These are phyloP conservation scores for Streptopelia turtur DNA, from an alignment of 2,797 vertebrate species.

Conservation along the genomic window DNA sequence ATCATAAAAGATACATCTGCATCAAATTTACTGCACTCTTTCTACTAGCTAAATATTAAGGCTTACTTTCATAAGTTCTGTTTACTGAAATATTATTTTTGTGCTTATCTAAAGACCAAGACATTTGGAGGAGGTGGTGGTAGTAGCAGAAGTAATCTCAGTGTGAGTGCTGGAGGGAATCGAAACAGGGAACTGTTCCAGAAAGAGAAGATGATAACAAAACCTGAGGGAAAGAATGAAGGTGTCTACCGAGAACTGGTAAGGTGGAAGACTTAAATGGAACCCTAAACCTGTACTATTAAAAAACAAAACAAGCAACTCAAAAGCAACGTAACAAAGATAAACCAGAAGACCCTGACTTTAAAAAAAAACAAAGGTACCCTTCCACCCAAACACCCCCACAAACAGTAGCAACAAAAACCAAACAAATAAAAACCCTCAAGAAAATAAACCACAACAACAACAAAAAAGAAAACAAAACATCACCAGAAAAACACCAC, in stretches of 20 bases:
- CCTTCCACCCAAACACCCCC: no score
- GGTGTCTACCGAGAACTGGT: slow-evolving; percentile 95
- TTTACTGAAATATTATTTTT: slow-evolving; percentile 52
- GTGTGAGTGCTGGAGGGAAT: slow-evolving; percentile 78
- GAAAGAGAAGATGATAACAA: slow-evolving; percentile 84
- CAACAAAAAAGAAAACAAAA: no score
- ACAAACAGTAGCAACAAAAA: no score
- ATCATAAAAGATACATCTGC: neutral
- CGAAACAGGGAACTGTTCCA: slow-evolving; percentile 88
- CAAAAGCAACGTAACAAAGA: neutral
- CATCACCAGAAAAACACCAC: neutral
- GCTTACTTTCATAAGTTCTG: slow-evolving; percentile 26
- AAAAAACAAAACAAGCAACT: neutral
- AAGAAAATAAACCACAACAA: no score
- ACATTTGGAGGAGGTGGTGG: slow-evolving; percentile 95
- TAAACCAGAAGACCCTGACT: neutral
- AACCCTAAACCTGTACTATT: neutral
- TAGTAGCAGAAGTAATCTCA: slow-evolving; percentile 90
- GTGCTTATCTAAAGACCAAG: slow-evolving; percentile 81
- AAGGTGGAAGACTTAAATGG: slow-evolving; percentile 66
- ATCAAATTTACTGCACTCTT: neutral
- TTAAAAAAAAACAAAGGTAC: no score
- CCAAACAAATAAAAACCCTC: no score
- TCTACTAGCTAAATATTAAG: slow-evolving; percentile 32
- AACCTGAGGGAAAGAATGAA: slow-evolving; percentile 82